These are phyloP conservation scores for Pinna nobilis DNA, from an alignment of 1,140 invertebrate genomes.

Conservation along the genomic window DNA sequence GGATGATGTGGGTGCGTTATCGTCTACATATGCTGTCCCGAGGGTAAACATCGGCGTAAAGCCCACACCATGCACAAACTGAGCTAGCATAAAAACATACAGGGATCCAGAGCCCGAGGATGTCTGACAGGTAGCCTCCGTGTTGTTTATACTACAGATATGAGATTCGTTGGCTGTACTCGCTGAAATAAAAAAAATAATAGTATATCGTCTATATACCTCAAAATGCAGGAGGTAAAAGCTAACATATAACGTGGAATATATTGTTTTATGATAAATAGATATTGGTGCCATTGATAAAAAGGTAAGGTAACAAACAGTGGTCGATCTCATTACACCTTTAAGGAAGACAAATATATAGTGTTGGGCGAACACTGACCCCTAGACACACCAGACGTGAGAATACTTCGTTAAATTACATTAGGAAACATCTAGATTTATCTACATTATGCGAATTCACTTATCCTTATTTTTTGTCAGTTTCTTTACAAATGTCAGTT, in stretches of 20 bases:
- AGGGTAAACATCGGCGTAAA: constrained; percentile 60
- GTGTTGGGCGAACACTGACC: no score
- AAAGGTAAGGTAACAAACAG: no score
- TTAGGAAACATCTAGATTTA: no score
- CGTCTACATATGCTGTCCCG: constrained; percentile 61
- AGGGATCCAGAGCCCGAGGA: constrained; percentile 32
- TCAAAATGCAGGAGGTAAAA: not conserved
- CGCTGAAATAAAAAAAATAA: not conserved
- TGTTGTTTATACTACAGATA: constrained; percentile 20
- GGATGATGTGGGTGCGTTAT: constrained; percentile 52
- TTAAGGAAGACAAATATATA: no score
- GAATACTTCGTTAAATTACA: no score
- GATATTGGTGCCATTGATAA: no score
- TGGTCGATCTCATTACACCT: no score
- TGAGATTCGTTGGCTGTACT: constrained; percentile 9
- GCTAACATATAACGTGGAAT: not conserved
- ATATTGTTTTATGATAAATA: no score
- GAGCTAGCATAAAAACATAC: constrained; percentile 54
- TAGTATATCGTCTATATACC: not conserved
- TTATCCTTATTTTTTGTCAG: no score
- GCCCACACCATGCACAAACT: constrained; percentile 58
- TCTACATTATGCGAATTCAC: no score
- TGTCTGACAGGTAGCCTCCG: not conserved
- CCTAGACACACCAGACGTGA: no score
- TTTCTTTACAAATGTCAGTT: no score